Evolutionary conservation across 1,140 invertebrate genomes (phyloP), one percentile per base, ranked within the genome.

Genomic region (Acromyrmex heyeri): DNA sequence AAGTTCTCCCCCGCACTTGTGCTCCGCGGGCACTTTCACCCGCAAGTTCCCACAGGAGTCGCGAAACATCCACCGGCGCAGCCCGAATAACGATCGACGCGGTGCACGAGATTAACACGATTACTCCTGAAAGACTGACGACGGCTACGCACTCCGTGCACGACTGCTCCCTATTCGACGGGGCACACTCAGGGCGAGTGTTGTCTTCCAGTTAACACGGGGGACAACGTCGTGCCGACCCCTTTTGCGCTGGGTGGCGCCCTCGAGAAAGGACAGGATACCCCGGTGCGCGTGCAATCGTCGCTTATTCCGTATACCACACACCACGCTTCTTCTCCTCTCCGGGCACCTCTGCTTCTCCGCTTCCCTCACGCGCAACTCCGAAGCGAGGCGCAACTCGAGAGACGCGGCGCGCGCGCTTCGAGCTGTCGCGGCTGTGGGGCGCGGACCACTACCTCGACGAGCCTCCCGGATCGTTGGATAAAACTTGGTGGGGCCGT

Each of bases 381-480:
- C 34, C 48, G 53, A 57, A 55, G 38, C 65, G 64, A 57, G 24
- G 57, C 61, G 48, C 38, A 67, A 79, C 27, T 67, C 77, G 62
- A 55, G 62, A 85, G 69, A 88, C 62, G 57, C 59, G 73, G 34
- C 67, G 72, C 89, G 65, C 90, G 65, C 90, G 88, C 79, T 87
- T 86, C 85, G 67, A 92, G 91, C 88, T 93, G 88, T 91, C 92
- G 91, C 93, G 93, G 82, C 91, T 92, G 88, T 93, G 92, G 94
- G 94, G 94, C 94, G 94, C 94, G 93, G 94, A 93, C 93, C 93
- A 94, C 93, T 94, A 93, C 91, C 92, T 93, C 89, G 93, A 94
- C 93, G 93, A 94, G 93, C 93, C 93, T 92, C 94, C 94, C 94
- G 94, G 94, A 95, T 95, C 94, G 94, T 94, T 94, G 91, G 93